Base-by-base conservation (phyloP, 2,797 vertebrate genomes). In the Prunella strophiata region DNA sequence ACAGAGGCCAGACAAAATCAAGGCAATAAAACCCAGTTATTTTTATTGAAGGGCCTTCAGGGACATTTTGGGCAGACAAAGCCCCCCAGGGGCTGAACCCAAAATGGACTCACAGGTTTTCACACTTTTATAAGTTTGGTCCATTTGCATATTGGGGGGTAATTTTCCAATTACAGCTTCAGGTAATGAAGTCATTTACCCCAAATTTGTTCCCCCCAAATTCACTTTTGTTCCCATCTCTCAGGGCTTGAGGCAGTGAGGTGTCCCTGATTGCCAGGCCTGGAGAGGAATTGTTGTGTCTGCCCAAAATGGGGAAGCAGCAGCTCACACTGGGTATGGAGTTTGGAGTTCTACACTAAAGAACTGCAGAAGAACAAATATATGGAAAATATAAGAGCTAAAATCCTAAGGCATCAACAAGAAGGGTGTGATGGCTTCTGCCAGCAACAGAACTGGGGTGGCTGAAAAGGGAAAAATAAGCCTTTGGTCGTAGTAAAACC, bases 91-190 rank as follows among this genome's bases (percentile, higher is more conserved):
- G 32, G 12, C 13, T 54, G 0, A 26, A 54, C 50, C 40, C 50
- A 36, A 45, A 45, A 65, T 45, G 26, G 4, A 45, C 0, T 36
- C 40, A 30, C 0, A 0, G 2, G 0, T 65, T 77, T 42, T 43
- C 12, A 43, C 32, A 54, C 16, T 54, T 36, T 36, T 5, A 20
- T 54, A 1, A 36, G 4, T 65, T 65, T 36, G 32, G 16, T 0
- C 7, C 26, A 19, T 63, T 77, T 77, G 21, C 13, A 45, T 1
- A 7, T 20, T 54, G 20, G n/a, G 30, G n/a, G 13, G 30, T 5
- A 0, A 45, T 54, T 16, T 30, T 1, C 32, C 32, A 65, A 45
- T 77, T 30, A 2, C 59, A 63, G 25, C 32, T 54, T 2, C 59
- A 54, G 75, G 1, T 45, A 36, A 36, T 54, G 48, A 65, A 65